Evolutionary conservation across 2,797 vertebrate genomes (phyloP), one percentile per base, ranked within the genome.

Genomic region (Novumbra hubbsi): DNA sequence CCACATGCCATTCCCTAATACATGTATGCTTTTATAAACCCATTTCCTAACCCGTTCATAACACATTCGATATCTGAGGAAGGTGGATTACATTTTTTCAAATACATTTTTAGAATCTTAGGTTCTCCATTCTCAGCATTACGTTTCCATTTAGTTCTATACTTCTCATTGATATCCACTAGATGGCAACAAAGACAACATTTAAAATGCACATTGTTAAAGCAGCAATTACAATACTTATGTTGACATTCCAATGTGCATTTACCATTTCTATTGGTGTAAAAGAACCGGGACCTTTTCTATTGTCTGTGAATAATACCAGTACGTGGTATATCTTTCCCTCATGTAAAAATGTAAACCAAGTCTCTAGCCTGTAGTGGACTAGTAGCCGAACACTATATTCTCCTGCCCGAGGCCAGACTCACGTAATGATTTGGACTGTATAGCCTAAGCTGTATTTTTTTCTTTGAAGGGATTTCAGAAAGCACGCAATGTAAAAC

Each of bases 111-210:
- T 24, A 24, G 21, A 60, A 60, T 60, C 55, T 9, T n/a, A 19
- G 15, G 28, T 8, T 34, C 15, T 65, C 28, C 16, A 19, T 17
- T 17, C 28, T 65, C 5, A 19, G 16, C 30, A 30, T 32, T 32
- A 65, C 30, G 19, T 28, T 32, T 16, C 63, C 16, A 65, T 28
- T 60, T n/a, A 65, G 15, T 34, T 28, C 55, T 11, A n/a, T 19
- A 21, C 16, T 50, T 30, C 45, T 11, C 28, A 14, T 50, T 50
- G 5, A 65, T 50, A 32, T 2, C 87, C 90, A 89, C 84, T 78
- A 88, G 91, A 86, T 88, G 89, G 90, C 81, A 86, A 85, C 88
- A 84, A 21, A 83, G 17, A 3, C 16, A 24, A 14, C 21, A 60
- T 60, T 27, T 24, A 8, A 60, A 21, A 24, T 60, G 8, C 55